Base-by-base conservation (phyloP, 2,113 vertebrate species). In the Athene noctua region DNA sequence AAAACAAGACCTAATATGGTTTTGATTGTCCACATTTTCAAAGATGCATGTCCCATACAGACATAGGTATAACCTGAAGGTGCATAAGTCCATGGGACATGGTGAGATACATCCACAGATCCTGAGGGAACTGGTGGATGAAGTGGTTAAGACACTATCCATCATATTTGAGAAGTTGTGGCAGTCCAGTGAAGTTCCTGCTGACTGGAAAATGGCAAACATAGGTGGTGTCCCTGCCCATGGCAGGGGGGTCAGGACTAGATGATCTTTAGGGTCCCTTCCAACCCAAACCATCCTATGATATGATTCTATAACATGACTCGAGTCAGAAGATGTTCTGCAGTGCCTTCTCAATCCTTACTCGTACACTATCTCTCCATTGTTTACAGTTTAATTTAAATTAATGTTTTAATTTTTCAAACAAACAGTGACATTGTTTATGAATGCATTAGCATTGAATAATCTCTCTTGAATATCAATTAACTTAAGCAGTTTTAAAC, bases 351-450 rank as follows among this genome's bases (percentile, higher is more conserved):
- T 65, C 73, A 75, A n/a, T 61, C 77, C 85, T 72, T 62, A 52
- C 44, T 38, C 79, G 65, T 10, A 74, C 49, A 84, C 54, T 49
- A 58, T 66, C 84, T 77, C 86, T n/a, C 79, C 61, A 74, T 81
- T 95, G 87, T 96, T 97, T 96, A 94, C 92, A 83, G 49, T 90
- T 95, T 93, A 86, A 93, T 97, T 97, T 96, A 97, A 97, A 97
- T 97, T 87, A 96, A 95, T 94, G 87, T 86, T 97, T 97, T 95
- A 96, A 92, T 97, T 97, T 96, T 90, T 89, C 91, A 95, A 84
- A 93, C 30, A 84, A 95, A 90, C 89, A 90, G 58, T 88, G 83
- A 65, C 91, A 93, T 93, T 96, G 94, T 96, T 96, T 96, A 95
- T 96, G 91, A 95, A 96, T 94, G 92, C 91, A 93, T 90, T 87